These are phyloP conservation scores for Equus przewalskii DNA, from an alignment of 2,113 vertebrate species.

Conservation along the genomic window DNA sequence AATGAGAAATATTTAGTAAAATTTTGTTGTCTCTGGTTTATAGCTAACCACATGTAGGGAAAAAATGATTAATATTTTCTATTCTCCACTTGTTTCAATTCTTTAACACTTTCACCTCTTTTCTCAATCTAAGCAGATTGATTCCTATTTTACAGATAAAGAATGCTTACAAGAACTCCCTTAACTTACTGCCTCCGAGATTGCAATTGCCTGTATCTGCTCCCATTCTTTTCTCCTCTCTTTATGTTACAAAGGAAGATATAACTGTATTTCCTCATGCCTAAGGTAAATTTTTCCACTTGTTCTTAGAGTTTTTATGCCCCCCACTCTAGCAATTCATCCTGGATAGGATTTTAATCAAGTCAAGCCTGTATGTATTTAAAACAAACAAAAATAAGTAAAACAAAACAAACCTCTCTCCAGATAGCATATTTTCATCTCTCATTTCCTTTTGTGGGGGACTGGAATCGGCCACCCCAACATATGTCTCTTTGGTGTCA, in stretches of 20 bases:
- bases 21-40: neutral
- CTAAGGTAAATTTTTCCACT: neutral
- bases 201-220: neutral
- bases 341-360: neutral
- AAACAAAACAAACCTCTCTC: neutral
- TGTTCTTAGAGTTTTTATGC: neutral
- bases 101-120: neutral
- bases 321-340: accelerated
- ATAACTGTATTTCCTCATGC: neutral
- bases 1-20: neutral
- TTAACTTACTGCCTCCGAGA: neutral
- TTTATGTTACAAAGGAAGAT: neutral
- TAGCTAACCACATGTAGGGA: neutral
- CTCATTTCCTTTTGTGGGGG: neutral
- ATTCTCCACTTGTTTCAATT: neutral
- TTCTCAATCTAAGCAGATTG: neutral
- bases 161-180: neutral
- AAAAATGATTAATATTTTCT: neutral
- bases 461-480: no score
- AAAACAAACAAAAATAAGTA: neutral
- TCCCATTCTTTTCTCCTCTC: neutral
- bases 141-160: neutral
- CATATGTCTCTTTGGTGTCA: no score
- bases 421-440: neutral
- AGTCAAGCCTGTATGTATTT: neutral